Evolutionary conservation across 2,113 vertebrate species (phyloP).

Genomic region (Pipra filicauda): DNA sequence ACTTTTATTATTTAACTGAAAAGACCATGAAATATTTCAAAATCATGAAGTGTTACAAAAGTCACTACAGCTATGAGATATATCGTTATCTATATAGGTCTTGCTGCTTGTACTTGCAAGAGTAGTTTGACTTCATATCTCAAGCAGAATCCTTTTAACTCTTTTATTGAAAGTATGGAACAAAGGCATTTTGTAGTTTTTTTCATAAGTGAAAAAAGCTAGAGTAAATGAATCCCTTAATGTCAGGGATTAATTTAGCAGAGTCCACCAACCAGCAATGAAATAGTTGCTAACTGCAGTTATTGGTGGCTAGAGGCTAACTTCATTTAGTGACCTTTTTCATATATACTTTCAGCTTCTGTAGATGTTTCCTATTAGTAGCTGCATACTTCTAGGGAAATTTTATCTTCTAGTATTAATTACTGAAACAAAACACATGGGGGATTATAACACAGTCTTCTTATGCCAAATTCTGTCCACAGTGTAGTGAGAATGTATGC

Average conservation of each 20-base stretch:
- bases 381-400: not conserved
- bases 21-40: not conserved
- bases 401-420: not conserved
- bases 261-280: not conserved
- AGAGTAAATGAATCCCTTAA: not conserved
- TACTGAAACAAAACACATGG: not conserved
- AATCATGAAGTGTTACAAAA: not conserved
- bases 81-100: not conserved
- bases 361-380: not conserved
- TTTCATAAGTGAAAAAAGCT: not conserved
- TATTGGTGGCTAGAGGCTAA: not conserved
- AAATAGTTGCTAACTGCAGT: not conserved
- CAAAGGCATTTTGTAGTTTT: not conserved
- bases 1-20: not conserved
- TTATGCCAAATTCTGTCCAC: not conserved
- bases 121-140: not conserved
- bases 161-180: not conserved
- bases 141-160: not conserved
- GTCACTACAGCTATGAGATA: not conserved
- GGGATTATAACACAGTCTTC: not conserved
- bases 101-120: not conserved
- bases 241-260: not conserved
- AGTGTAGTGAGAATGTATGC: not conserved
- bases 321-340: not conserved
- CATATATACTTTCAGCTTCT: not conserved